phyloP scores from a whole-genome alignment of 2,797 vertebrate species.

The Stomatorhinus walkeri region DNA sequence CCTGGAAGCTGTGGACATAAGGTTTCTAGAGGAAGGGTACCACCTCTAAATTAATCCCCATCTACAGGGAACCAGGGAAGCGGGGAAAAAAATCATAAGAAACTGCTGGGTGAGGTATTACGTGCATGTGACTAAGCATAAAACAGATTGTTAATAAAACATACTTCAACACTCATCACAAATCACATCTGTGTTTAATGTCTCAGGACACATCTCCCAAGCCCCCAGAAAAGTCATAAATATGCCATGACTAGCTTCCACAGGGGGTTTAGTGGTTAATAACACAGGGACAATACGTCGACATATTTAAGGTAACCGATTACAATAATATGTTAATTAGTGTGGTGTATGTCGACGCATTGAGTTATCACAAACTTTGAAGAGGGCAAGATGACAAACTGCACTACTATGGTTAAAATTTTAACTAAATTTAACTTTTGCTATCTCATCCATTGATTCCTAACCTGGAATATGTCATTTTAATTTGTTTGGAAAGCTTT shows the following conservation, averaged over 20 bases:
- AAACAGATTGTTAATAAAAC: neutral
- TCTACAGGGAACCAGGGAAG: neutral
- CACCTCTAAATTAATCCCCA: neutral
- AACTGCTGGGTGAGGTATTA: neutral
- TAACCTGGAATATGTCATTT: neutral
- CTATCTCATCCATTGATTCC: neutral
- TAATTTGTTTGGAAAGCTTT: neutral
- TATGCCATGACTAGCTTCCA: neutral
- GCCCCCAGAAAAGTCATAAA: neutral
- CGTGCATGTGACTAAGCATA: neutral
- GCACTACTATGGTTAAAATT: neutral
- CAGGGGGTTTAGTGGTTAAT: neutral
- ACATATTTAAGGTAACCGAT: neutral
- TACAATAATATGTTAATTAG: neutral
- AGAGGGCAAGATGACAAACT: neutral
- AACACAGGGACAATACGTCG: neutral
- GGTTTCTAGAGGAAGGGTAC: neutral
- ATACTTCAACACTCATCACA: neutral
- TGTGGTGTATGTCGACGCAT: neutral
- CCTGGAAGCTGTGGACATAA: neutral
- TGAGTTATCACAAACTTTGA: neutral
- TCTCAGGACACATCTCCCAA: neutral
- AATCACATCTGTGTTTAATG: neutral
- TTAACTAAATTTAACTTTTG: neutral
- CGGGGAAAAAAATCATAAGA: neutral